Base-by-base conservation (phyloP, 2,113 vertebrate genomes). In the Mugil cephalus region DNA sequence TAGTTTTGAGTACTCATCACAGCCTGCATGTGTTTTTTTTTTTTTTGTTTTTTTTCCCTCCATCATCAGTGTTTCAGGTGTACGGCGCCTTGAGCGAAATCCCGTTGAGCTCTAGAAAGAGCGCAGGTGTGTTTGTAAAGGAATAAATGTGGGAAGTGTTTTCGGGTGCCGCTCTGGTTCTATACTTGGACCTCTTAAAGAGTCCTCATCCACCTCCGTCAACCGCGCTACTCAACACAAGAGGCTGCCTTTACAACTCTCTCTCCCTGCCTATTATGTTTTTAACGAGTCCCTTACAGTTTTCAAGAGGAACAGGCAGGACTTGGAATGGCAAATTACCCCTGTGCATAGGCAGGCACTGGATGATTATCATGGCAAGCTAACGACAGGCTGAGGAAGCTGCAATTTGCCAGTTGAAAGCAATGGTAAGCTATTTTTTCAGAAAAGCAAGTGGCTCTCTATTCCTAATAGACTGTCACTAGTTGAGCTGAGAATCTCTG, bases 321-420 rank as follows among this genome's bases (percentile, higher is more conserved):
- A 85, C 86, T 87, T 85, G 85, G 88, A 90, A 90, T 88, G 85
- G 86, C 82, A 92, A 92, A 92, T 93, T 91, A 90, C 84, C 83
- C 78, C 83, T 17, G 9, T 82, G 67, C 74, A 86, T 78, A 88
- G 83, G 79, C 85, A 82, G 80, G 77, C 77, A 48, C 72, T 69
- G 77, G 69, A 84, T 88, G 85, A 91, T 93, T 90, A 92, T 91
- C 74, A 74, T 82, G 77, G 87, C 70, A 83, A 82, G 85, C 87
- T 85, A 91, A 90, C 81, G 83, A 86, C 79, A 86, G 85, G 69
- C 78, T 87, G 70, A 78, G 79, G 89, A 91, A 89, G 88, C 87
- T 89, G 86, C 83, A 92, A 91, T 93, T 93, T 92, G 66, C 85
- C 80, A 78, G 79, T 87, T 89, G 87, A 91, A 92, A 89, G 89